Conservation (phyloP, 2,888 invertebrate species). For the Eupelmus urozonus region DNA sequence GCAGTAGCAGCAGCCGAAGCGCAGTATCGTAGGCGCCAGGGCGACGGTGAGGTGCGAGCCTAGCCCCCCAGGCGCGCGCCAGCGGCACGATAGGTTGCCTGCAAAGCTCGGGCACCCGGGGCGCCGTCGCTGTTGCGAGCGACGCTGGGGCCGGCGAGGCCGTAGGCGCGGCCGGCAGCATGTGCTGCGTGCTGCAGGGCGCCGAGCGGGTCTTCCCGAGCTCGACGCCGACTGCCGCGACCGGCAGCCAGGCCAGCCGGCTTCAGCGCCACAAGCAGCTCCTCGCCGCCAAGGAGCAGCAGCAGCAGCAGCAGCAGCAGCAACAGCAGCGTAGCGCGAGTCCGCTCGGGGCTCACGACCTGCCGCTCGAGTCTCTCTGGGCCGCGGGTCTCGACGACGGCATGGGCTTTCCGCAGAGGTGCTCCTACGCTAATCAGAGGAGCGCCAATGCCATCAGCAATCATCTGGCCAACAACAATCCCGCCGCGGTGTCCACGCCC, state of each 20-base stretch:
- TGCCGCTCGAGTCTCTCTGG: constrained; percentile 75
- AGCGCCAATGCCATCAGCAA: constrained; percentile 57
- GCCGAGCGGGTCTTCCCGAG: constrained; percentile 74
- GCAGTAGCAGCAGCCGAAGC: not conserved
- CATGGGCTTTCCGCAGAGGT: constrained; percentile 74
- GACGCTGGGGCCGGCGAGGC: constrained; percentile 64
- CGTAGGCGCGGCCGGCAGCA: constrained; percentile 68
- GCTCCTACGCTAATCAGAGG: constrained; percentile 72
- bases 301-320: constrained; percentile 51
- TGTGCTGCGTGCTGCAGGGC: constrained; percentile 75
- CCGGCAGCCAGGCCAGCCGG: not conserved
- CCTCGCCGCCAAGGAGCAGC: constrained; percentile 61
- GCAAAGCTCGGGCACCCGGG: constrained; percentile 72
- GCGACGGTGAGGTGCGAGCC: not conserved
- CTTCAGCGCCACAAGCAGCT: constrained; percentile 60
- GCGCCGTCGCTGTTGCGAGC: constrained; percentile 64
- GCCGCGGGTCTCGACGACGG: constrained; percentile 75
- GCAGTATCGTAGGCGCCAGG: not conserved
- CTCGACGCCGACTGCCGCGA: constrained; percentile 43
- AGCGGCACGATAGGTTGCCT: constrained; percentile 74
- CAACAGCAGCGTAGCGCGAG: constrained; percentile 56
- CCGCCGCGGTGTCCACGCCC: constrained; percentile 61
- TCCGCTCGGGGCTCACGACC: constrained; percentile 67
- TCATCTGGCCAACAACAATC: constrained; percentile 50
- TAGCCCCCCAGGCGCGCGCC: not conserved